A percentile compares a stretch with the other conserved stretches of the same genome.
Evolutionary conservation across 2,888 invertebrate genomes (phyloP).

Genomic region (Eustalomyia histrio): DNA sequence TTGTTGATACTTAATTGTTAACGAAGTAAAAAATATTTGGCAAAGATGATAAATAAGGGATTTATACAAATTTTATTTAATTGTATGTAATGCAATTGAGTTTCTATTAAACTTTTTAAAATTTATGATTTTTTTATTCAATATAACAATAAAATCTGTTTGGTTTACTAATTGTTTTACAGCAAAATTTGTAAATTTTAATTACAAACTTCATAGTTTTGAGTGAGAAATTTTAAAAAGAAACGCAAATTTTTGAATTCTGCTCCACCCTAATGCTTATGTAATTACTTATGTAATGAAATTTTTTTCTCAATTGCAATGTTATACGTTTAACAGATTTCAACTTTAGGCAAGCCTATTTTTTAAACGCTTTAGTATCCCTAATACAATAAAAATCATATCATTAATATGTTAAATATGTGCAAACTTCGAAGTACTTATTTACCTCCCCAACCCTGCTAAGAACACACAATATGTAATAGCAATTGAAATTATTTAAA

Average conservation of each 20-base stretch:
- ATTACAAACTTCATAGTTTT: no score
- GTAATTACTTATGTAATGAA: not conserved
- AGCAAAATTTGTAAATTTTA: no score
- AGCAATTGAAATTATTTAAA: not conserved
- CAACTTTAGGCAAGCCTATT: slow-evolving; percentile 40
- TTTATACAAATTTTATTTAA: no score
- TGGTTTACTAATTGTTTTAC: no score
- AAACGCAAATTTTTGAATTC: not conserved
- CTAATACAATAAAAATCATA: not conserved
- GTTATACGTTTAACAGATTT: slow-evolving; percentile 8
- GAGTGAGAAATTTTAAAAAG: no score
- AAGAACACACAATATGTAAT: not conserved
- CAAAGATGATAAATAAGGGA: no score
- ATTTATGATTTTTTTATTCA: no score
- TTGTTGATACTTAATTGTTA: no score
- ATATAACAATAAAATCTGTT: no score
- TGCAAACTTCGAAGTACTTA: not conserved
- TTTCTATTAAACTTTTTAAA: no score
- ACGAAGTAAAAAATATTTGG: no score
- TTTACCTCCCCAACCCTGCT: not conserved
- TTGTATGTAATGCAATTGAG: no score
- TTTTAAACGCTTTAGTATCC: slow-evolving; percentile 10
- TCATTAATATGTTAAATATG: slow-evolving; percentile 1
- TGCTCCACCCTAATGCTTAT: not conserved
- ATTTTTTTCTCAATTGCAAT: not conserved